Conservation (phyloP, 2,888 invertebrate genomes). For the Oscheius sp. region DNA sequence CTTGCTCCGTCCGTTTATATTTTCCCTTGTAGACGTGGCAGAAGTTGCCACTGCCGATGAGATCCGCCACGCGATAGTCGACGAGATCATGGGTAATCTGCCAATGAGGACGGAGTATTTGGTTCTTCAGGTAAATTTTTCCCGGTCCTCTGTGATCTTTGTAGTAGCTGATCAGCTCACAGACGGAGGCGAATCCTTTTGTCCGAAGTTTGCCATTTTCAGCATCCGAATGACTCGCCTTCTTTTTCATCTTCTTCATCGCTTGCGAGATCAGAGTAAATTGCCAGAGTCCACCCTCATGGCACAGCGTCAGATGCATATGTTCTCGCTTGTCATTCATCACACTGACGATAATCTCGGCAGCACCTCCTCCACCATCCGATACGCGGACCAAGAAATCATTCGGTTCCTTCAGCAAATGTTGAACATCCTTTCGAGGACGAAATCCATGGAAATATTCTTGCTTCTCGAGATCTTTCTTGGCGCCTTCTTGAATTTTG, state of each 20-base stretch:
- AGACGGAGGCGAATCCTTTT: constrained; percentile 37
- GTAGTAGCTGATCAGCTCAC: constrained; percentile 53
- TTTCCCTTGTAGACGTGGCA: constrained; percentile 47
- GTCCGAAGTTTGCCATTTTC: background rate
- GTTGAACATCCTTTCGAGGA: constrained; percentile 17
- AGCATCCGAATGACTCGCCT: background rate
- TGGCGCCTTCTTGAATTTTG: no score
- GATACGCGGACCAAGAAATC: constrained; percentile 10
- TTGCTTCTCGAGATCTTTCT: constrained; percentile 45
- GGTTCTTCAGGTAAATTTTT: constrained; percentile 26
- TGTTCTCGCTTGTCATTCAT: constrained; percentile 31
- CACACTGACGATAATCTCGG: background rate
- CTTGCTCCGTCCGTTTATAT: constrained; percentile 32
- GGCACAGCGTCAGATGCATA: background rate
- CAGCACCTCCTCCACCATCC: background rate
- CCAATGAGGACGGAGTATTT: constrained; percentile 47
- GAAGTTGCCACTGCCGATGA: constrained; percentile 48
- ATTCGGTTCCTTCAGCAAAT: constrained; percentile 1
- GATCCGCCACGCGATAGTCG: constrained; percentile 41
- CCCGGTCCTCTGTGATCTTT: constrained; percentile 25
- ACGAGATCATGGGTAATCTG: constrained; percentile 55
- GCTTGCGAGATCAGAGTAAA: background rate
- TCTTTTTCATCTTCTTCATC: background rate
- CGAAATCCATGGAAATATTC: constrained; percentile 56
- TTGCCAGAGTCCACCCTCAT: background rate